These are phyloP conservation scores for Threskiornis aethiopicus DNA, from an alignment of 2,797 vertebrate genomes.

Conservation along the genomic window DNA sequence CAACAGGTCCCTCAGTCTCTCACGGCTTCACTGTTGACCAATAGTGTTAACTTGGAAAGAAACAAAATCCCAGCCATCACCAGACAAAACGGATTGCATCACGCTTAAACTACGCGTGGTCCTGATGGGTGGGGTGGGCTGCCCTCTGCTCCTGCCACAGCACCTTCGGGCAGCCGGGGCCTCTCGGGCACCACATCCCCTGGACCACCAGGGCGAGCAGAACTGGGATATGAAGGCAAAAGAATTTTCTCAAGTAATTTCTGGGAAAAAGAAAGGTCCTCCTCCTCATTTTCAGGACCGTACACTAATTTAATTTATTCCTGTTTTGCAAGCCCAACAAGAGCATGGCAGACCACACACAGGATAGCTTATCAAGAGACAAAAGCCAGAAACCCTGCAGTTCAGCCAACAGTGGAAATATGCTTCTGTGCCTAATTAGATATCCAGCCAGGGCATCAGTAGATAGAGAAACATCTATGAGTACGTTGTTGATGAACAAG, in stretches of 20 bases:
- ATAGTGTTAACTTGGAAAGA: neutral
- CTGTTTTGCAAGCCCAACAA: neutral
- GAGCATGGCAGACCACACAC: neutral
- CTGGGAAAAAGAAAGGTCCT: neutral
- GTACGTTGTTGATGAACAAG: neutral
- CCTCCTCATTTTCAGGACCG: neutral
- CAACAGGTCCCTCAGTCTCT: neutral
- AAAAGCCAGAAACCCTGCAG: neutral
- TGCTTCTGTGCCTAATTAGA: neutral
- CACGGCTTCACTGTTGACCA: neutral
- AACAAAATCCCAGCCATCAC: neutral
- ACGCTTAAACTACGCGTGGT: rapidly evolving
- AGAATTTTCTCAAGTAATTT: neutral
- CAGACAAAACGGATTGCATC: neutral
- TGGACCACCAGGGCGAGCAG: neutral
- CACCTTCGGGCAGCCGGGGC: neutral
- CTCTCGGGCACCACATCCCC: neutral
- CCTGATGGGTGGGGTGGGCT: neutral
- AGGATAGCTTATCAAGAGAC: neutral
- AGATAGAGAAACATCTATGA: neutral
- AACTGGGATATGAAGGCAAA: neutral
- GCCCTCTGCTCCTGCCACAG: neutral
- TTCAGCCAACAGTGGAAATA: neutral
- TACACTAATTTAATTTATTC: neutral
- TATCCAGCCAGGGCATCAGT: neutral